phyloP scores from a whole-genome alignment of 2,113 vertebrate species.

The Pristiophorus japonicus region DNA sequence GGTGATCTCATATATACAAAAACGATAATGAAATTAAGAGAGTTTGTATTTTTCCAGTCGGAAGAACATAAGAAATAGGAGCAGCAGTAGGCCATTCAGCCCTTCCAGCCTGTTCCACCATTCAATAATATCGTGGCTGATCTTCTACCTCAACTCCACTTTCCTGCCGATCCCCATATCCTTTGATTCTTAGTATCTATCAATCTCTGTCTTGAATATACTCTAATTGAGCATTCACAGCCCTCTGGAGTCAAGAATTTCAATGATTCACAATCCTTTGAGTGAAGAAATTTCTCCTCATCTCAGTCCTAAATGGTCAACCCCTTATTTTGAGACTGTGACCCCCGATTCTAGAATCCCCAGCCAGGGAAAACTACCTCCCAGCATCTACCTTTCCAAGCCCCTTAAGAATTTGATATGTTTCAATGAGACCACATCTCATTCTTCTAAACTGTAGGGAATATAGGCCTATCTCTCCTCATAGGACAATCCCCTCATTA shows the following conservation, averaged over 20 bases:
- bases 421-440: neutral
- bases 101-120: too few relatives aligned
- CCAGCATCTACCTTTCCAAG: neutral
- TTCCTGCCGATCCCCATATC: too few relatives aligned
- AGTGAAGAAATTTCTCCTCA: neutral
- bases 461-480: too few relatives aligned
- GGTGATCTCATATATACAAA: neutral
- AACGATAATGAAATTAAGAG: neutral
- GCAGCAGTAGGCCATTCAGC: too few relatives aligned
- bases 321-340: neutral
- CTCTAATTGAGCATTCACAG: too few relatives aligned
- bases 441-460: neutral
- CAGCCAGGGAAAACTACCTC: neutral
- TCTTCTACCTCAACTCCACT: too few relatives aligned
- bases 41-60: too few relatives aligned
- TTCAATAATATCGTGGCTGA: too few relatives aligned
- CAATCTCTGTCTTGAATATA: too few relatives aligned
- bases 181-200: too few relatives aligned
- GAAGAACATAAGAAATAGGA: too few relatives aligned
- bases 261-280: neutral
- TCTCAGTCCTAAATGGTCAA: neutral
- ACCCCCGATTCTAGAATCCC: neutral
- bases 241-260: neutral
- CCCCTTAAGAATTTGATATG: neutral
- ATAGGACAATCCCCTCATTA: too few relatives aligned